Percentiles rank a stretch among this genome's conserved stretches.
Evolutionary conservation across 23 tunicate genomes (phyloP).

Genomic region (Diplosoma virens): DNA sequence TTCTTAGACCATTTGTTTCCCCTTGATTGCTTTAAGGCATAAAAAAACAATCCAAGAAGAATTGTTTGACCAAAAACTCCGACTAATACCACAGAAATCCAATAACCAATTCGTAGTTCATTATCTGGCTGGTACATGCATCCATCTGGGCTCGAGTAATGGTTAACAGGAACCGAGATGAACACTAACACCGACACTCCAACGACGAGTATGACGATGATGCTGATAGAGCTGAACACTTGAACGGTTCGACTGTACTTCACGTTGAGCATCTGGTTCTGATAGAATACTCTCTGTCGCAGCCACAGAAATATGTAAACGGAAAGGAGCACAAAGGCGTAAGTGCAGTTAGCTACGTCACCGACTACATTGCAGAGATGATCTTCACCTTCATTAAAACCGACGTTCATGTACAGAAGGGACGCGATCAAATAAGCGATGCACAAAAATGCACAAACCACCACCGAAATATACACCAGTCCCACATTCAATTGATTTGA

Average conservation of each 20-base stretch:
- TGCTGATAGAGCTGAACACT: slow-evolving; percentile 34
- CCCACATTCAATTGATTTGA: slow-evolving; percentile 31
- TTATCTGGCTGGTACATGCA: slow-evolving; percentile 19
- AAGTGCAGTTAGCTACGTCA: slow-evolving; percentile 27
- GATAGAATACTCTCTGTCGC: slow-evolving; percentile 43
- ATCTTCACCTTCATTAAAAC: background rate
- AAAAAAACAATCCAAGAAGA: slow-evolving; percentile 35
- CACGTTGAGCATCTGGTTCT: slow-evolving; percentile 48
- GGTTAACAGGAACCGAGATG: slow-evolving; percentile 11
- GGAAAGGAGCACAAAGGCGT: slow-evolving; percentile 3
- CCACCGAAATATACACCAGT: slow-evolving; percentile 25
- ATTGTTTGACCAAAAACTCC: slow-evolving; percentile 21
- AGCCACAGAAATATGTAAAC: slow-evolving; percentile 47
- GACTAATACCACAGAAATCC: slow-evolving; percentile 10
- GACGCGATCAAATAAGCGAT: slow-evolving; percentile 4
- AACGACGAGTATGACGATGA: slow-evolving; percentile 10
- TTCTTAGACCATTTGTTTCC: background rate
- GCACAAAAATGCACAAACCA: slow-evolving; percentile 7
- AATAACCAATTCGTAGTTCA: background rate
- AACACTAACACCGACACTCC: slow-evolving; percentile 4
- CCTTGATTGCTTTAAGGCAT: slow-evolving; percentile 31
- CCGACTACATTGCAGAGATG: slow-evolving; percentile 34
- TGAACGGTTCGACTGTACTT: slow-evolving; percentile 10
- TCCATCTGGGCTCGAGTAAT: slow-evolving; percentile 15
- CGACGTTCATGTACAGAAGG: slow-evolving; percentile 23